Base-by-base conservation (phyloP, 1,140 invertebrate species). In the Hylaeus anthracinus region DNA sequence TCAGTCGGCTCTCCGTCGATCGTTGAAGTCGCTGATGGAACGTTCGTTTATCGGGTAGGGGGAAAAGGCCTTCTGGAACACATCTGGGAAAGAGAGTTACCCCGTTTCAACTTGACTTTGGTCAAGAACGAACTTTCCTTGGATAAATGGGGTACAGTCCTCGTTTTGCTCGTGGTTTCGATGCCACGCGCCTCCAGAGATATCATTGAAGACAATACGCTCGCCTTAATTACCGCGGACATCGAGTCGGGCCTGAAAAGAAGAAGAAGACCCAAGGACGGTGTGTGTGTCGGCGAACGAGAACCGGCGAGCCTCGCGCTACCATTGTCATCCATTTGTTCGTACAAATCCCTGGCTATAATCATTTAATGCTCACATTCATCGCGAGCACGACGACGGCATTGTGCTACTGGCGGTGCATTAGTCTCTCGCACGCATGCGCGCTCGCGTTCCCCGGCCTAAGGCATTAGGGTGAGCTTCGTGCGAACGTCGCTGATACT, bases 291-390 rank as follows among this genome's bases (percentile, higher is more conserved):
- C 80, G 79, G 65, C 81, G 69, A 77, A 65, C 76, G 76, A 81
- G 72, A 74, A 72, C 9, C 76, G 73, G 15, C 83, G 71, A 61
- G 60, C 71, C 26, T 73, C n/a, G 79, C 82, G 81, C 76, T 83
- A 82, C 88, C 84, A 90, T 91, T 91, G 90, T 90, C 85, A 88
- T 88, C 88, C 86, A 87, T 91, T 90, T 90, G 85, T 87, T 87
- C 84, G 82, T 90, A 91, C 88, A 88, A 90, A 88, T 86, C 89
- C 88, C 81, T 82, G 82, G 79, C 86, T 85, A 86, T 90, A 90
- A 90, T 89, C 88, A 88, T 87, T 90, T 91, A 90, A 90, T 88
- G 86, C 85, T 86, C 65, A 88, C 89, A 91, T 90, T 91, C 90
- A 91, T 89, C 88, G 83, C 79, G 69, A 69, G 75, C 85, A 81